Base-by-base conservation (phyloP, 92 coral and sea anemone genomes). In the Zoanthus solanderi region DNA sequence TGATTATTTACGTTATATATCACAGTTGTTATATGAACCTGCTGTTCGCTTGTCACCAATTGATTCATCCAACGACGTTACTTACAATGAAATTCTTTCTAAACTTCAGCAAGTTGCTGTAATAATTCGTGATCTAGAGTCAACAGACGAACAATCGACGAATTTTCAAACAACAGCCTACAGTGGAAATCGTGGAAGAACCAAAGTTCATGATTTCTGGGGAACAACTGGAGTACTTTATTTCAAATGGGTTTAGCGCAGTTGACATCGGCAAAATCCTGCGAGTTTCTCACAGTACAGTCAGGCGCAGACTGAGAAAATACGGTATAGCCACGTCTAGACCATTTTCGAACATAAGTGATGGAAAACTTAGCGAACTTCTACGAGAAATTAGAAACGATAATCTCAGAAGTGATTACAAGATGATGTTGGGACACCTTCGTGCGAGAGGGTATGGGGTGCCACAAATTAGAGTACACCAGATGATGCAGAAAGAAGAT, bases 381-480 rank as follows among this genome's bases (percentile, higher is more conserved):
- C 47, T 89, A 10, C 54, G 71, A 61, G 90, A 88, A 7, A 88
- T 85, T 23, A 85, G 54, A 56, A 80, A 78, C 46, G 66, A 72
- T n/a, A 56, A 45, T 53, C 89, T 91, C 14, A 87, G 54, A 13
- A 68, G 84, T 87, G 95, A 88, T 11, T 90, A 84, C 61, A 60
- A 93, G 48, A 93, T 90, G 88, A 77, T 90, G 92, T 30, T 82
- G 58, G 93, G 93, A 13, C 71, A 87, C 79, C 86, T 90, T 31
- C 37, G 86, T 18, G 85, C 87, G 17, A 42, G 86, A 31, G 89
- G 89, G 3, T 11, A 32, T 45, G 60, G 46, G 52, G 82, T 92
- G 29, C 87, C 78, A 37, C 91, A 90, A 34, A 61, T 37, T 1
- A 75, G 92, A 72, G 84, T 89, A 31, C 83, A 90, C 4, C 42